These are phyloP conservation scores for Meandrina meandrites DNA, from an alignment of 92 coral and sea anemone species.

Conservation along the genomic window DNA sequence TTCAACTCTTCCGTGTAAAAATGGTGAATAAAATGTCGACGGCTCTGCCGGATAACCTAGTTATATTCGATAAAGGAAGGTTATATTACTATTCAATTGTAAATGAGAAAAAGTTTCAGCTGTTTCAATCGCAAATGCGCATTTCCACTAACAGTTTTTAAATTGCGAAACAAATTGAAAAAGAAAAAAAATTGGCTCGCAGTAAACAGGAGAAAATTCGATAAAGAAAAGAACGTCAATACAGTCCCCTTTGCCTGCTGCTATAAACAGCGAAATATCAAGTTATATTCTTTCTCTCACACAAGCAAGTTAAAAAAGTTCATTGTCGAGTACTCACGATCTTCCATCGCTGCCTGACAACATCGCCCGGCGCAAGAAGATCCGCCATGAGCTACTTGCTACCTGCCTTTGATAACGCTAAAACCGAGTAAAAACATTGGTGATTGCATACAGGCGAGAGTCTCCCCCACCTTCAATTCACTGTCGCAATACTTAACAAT, in stretches of 20 bases:
- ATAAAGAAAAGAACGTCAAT: background rate
- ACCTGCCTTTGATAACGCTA: constrained; percentile 48
- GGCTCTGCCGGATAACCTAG: background rate
- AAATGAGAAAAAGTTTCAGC: background rate
- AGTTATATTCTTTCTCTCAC: background rate
- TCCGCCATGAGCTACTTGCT: constrained; percentile 86
- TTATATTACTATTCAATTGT: background rate
- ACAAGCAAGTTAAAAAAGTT: background rate
- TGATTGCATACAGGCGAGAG: constrained; percentile 25
- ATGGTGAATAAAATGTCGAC: background rate
- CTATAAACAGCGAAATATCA: constrained; percentile 15
- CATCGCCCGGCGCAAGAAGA: constrained; percentile 94
- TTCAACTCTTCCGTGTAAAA: background rate
- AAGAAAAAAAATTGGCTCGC: background rate
- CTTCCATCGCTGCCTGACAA: constrained; percentile 99
- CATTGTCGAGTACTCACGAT: constrained; percentile 77
- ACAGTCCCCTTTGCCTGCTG: background rate
- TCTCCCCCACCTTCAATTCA: constrained; percentile 21
- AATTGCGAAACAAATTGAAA: constrained; percentile 30
- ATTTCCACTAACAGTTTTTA: constrained; percentile 17
- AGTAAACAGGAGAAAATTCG: constrained; percentile 21
- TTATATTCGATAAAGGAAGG: background rate
- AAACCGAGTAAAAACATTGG: constrained; percentile 50
- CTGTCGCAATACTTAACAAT: constrained; percentile 29
- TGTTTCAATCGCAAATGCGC: constrained; percentile 3